Percentiles rank a stretch among this genome's conserved stretches.
Conservation (phyloP, 2,888 invertebrate species). For the Pterostichus niger region DNA sequence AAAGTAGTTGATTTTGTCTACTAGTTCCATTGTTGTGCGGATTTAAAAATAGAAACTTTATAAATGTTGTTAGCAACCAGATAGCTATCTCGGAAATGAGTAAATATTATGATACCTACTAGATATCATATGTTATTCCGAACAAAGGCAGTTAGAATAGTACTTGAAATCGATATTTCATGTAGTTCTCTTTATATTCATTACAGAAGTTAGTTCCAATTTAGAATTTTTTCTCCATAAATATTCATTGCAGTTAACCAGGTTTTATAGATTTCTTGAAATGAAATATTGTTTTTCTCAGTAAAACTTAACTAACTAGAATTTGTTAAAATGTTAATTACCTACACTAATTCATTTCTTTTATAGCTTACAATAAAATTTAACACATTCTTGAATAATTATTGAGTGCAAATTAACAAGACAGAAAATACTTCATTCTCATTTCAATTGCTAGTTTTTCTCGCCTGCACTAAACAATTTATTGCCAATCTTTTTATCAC, state of each 20-base stretch:
- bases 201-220: not conserved
- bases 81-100: conserved; percentile 19
- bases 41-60: conserved; percentile 42
- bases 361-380: not conserved
- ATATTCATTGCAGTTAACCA: too few relatives aligned
- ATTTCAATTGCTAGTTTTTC: too few relatives aligned
- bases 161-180: conserved; percentile 34
- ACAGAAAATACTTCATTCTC: too few relatives aligned
- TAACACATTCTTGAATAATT: conserved; percentile 1
- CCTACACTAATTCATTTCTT: not conserved
- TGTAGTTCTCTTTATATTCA: not conserved
- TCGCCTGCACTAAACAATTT: not conserved
- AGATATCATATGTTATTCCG: not conserved
- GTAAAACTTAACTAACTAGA: conserved; percentile 5
- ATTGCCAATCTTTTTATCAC: conserved; percentile 6
- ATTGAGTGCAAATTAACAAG: too few relatives aligned
- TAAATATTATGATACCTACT: conserved; percentile 19
- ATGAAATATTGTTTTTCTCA: not conserved
- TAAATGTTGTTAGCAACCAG: conserved; percentile 1
- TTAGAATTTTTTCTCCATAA: not conserved
- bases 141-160: conserved; percentile 30
- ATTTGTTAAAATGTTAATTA: conserved; percentile 12
- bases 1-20: conserved; percentile 29
- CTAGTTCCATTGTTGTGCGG: conserved; percentile 22
- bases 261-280: too few relatives aligned